Evolutionary conservation across 64 coral and sea anemone genomes (phyloP), one percentile per base, ranked within the genome.

Genomic region (Actinia equina): DNA sequence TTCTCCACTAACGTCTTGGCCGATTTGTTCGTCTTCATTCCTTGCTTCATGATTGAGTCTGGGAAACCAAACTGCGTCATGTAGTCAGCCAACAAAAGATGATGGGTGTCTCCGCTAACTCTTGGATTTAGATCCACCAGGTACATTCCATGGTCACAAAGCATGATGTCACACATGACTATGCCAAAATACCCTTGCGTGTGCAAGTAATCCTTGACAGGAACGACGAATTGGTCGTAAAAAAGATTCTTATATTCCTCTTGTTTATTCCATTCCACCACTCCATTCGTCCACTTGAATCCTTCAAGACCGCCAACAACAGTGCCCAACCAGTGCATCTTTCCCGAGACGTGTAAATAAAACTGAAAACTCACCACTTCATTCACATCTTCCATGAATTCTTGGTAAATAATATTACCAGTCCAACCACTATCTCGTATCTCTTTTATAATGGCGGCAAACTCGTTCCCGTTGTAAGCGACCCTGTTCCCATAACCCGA

Each of bases 71-170:
- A 54, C 52, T 91, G n/a, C 1, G 89, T 70, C 84, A 91, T 80
- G 54, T 91, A 85, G 12, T 43, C 49, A 1, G 76, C 83, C 16
- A 86, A 11, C 16, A 91, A 41, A 6, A 91, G 62, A 52, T 91
- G 84, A 5, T 70, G 86, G 5, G 89, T 91, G 84, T 65, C 83
- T 58, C 55, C 84, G 4, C 89, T 85, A 57, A 91, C 65, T 86
- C 89, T 45, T 61, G 84, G 83, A 74, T 91, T 91, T 6, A 86
- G 17, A 81, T 91, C 89, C 4, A 86, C 71, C 16, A 91, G 57
- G 57, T 80, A 91, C 71, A 62, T 86, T 15, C 30, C 89, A 17
- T 91, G 52, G 12, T 91, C 84, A n/a, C 37, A 86, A 23, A 79
- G 30, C 26, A 91, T 25, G 16, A 91, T 56, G 42, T 91, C 89